These are phyloP conservation scores for Gallinago media DNA, from an alignment of 2,113 vertebrate genomes.

Conservation along the genomic window DNA sequence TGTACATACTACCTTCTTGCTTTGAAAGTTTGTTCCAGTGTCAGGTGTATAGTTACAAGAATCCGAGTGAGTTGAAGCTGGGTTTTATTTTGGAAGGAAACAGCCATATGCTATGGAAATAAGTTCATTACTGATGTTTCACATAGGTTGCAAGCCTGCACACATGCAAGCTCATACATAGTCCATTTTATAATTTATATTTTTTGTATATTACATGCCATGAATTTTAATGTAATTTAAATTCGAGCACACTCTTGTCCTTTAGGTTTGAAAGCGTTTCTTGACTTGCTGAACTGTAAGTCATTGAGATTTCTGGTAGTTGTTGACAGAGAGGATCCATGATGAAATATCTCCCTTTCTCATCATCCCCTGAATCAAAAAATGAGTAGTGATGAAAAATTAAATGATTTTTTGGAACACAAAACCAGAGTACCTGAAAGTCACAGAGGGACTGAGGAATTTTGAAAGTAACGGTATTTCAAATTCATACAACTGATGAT, in stretches of 20 bases:
- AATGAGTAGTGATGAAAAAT: not conserved
- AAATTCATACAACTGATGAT: not conserved
- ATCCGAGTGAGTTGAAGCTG: not conserved
- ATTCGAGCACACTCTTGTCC: not conserved
- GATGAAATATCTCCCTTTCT: not conserved
- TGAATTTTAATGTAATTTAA: conserved; percentile 11
- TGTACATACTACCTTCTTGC: not conserved
- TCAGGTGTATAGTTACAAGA: not conserved
- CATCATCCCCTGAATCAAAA: not conserved
- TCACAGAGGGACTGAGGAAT: not conserved
- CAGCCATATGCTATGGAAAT: not conserved
- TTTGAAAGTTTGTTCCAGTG: not conserved
- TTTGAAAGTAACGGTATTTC: not conserved
- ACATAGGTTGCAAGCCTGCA: not conserved
- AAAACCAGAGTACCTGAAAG: not conserved
- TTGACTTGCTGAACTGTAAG: not conserved
- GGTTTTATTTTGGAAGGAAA: not conserved
- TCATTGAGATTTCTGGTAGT: not conserved
- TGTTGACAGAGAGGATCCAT: not conserved
- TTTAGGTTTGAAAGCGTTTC: not conserved
- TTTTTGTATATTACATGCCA: not conserved
- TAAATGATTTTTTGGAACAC: fast-evolving
- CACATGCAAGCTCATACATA: not conserved
- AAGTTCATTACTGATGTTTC: not conserved
- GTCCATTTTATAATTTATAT: not conserved